These are phyloP conservation scores for Pedionomus torquatus DNA, from an alignment of 2,113 vertebrate genomes.

Conservation along the genomic window DNA sequence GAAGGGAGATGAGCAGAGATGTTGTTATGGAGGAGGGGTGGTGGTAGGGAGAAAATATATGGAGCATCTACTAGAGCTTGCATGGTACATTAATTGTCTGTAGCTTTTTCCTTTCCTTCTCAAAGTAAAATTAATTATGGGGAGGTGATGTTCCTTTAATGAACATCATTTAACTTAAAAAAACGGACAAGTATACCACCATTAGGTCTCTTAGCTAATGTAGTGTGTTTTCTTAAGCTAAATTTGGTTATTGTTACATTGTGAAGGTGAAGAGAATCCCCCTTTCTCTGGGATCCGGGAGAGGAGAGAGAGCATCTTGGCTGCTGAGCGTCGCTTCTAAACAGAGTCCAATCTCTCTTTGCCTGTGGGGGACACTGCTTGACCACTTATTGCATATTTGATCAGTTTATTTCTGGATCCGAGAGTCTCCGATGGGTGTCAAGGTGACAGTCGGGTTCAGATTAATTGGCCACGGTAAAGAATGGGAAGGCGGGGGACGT, in stretches of 20 bases:
- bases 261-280: neutral
- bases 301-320: neutral
- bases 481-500: neutral
- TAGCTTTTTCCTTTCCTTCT: conserved; percentile 49
- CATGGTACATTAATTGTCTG: conserved; percentile 44
- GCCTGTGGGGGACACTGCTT: conserved; percentile 74
- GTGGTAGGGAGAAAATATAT: neutral
- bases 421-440: neutral
- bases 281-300: neutral
- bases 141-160: conserved; percentile 72
- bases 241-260: neutral
- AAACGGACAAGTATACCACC: conserved; percentile 42
- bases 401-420: conserved; percentile 46
- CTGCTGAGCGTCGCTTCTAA: neutral
- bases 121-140: conserved; percentile 73
- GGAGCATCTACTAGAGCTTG: neutral
- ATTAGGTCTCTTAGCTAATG: conserved; percentile 46
- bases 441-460: neutral
- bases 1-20: neutral
- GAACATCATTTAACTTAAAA: conserved; percentile 71
- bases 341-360: conserved; percentile 4
- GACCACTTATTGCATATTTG: conserved; percentile 62
- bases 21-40: neutral
- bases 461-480: neutral
- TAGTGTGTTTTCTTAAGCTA: conserved; percentile 27